A percentile compares a stretch with the other conserved stretches of the same genome.
These are phyloP conservation scores for Austrolebias charrua DNA, from an alignment of 2,797 vertebrate genomes.

Conservation along the genomic window DNA sequence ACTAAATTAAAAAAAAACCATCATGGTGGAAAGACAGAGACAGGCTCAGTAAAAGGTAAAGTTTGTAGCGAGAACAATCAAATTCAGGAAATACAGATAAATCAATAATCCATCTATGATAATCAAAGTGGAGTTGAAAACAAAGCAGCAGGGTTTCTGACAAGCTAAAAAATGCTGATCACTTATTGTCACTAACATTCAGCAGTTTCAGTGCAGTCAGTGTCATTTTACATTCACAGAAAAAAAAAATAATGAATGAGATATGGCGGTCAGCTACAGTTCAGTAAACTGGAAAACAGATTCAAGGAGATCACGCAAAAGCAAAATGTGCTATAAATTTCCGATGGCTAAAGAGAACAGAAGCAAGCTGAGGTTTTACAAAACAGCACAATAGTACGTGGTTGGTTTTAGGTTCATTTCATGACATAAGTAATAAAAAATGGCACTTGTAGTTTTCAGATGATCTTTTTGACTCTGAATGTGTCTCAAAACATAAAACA, in stretches of 20 bases:
- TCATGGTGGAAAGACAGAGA: constrained; percentile 3
- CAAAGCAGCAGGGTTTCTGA: constrained; percentile 4
- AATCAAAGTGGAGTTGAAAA: constrained; percentile 3
- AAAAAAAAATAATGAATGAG: constrained; percentile 12
- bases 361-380: constrained; percentile 9
- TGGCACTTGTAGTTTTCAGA: neutral
- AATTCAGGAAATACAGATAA: constrained; percentile 13
- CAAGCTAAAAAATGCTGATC: neutral
- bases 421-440: neutral
- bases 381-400: neutral
- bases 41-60: neutral
- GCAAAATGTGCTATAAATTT: constrained; percentile 1
- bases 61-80: neutral
- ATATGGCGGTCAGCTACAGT: constrained; percentile 2
- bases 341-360: constrained; percentile 7
- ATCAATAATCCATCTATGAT: constrained; percentile 15
- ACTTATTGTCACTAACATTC: constrained; percentile 11
- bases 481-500: neutral
- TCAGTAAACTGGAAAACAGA: constrained; percentile 5
- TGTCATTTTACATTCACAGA: neutral
- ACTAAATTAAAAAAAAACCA: too few species aligned
- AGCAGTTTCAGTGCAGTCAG: constrained; percentile 1
- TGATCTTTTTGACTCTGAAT: neutral
- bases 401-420: neutral
- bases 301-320: constrained; percentile 14